Evolutionary conservation across 2,113 vertebrate species (phyloP).

Genomic region (Psittacara wagleri): DNA sequence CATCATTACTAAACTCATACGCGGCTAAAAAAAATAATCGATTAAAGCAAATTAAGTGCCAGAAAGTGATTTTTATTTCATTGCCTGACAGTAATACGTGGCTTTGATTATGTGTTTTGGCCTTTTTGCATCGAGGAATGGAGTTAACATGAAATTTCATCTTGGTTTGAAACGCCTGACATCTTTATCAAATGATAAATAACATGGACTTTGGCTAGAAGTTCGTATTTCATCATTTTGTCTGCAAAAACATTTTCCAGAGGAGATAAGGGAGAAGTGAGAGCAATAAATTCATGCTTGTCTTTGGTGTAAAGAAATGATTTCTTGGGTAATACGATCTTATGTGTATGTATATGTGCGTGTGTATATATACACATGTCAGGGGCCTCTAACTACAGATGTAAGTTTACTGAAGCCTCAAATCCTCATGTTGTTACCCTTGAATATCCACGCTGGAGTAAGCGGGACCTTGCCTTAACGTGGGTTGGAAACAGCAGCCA

Average conservation of each 20-base stretch:
- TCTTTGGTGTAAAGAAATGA: neutral
- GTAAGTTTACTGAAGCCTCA: neutral
- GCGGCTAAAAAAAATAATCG: neutral
- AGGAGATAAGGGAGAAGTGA: neutral
- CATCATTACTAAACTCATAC: neutral
- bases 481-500: neutral
- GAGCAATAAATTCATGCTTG: neutral
- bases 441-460: neutral
- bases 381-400: neutral
- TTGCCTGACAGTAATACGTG: neutral
- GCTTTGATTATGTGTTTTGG: neutral
- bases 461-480: neutral
- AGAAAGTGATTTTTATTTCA: neutral
- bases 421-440: rapidly evolving
- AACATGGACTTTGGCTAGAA: neutral
- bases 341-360: neutral
- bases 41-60: neutral
- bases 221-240: neutral
- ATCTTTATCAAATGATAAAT: neutral
- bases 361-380: neutral
- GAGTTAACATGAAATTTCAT: conserved; percentile 10
- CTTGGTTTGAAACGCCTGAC: neutral
- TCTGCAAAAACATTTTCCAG: neutral
- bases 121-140: neutral
- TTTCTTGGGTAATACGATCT: neutral